Conservation (phyloP, 2,113 vertebrate genomes). For the Sclerurus mexicanus region DNA sequence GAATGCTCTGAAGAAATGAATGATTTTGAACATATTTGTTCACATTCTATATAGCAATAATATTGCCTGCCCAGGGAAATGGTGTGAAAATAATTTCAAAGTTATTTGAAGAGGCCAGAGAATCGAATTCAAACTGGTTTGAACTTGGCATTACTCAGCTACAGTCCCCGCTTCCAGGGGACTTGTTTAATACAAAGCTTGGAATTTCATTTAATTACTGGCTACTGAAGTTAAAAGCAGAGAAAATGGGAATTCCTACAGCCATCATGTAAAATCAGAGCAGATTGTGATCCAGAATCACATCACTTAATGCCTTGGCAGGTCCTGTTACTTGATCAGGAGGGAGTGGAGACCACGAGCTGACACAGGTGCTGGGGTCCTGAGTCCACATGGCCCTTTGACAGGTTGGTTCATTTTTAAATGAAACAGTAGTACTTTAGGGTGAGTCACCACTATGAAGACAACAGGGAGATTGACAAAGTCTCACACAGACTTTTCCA, state of each 20-base stretch:
- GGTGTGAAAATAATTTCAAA: not conserved
- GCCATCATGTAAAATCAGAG: not conserved
- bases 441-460: not conserved
- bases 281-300: not conserved
- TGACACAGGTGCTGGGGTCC: not conserved
- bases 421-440: not conserved
- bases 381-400: not conserved
- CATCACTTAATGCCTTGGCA: not conserved
- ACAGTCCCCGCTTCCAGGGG: not conserved
- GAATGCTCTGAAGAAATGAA: not conserved
- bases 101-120: not conserved
- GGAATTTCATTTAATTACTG: not conserved
- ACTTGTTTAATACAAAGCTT: not conserved
- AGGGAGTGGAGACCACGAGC: not conserved
- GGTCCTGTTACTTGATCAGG: not conserved
- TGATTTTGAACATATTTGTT: not conserved
- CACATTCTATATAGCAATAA: not conserved
- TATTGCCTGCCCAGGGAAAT: not conserved
- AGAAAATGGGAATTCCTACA: not conserved
- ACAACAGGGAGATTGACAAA: not conserved
- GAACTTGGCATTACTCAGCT: not conserved
- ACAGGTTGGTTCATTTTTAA: not conserved
- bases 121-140: not conserved
- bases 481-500: not conserved
- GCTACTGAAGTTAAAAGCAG: not conserved